A percentile compares a stretch with the other conserved stretches of the same genome.
Evolutionary conservation across 2,888 invertebrate genomes (phyloP).

Genomic region (Drosophila tripunctata): DNA sequence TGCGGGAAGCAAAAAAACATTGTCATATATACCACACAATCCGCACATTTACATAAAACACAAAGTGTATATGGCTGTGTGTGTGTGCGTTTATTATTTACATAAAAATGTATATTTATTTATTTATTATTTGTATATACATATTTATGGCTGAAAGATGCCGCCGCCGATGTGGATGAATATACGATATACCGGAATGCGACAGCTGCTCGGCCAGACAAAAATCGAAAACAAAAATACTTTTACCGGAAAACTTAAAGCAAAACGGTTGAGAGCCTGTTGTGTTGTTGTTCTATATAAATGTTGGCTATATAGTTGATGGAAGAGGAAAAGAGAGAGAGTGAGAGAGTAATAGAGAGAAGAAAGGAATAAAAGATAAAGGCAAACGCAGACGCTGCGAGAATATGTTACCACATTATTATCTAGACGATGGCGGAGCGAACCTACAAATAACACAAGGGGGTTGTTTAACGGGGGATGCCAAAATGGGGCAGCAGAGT

Average conservation of each 20-base stretch:
- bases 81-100: slow-evolving; percentile 46
- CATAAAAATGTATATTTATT: slow-evolving; percentile 70
- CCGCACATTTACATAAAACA: slow-evolving; percentile 52
- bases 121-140: slow-evolving; percentile 66
- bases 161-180: slow-evolving; percentile 51
- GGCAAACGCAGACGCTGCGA: slow-evolving; percentile 71
- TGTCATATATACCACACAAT: slow-evolving; percentile 44
- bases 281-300: slow-evolving; percentile 44
- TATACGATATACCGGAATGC: slow-evolving; percentile 37
- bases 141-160: slow-evolving; percentile 62
- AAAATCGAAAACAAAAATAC: slow-evolving; percentile 31
- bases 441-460: slow-evolving; percentile 39
- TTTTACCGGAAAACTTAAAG: slow-evolving; percentile 62
- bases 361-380: slow-evolving; percentile 55
- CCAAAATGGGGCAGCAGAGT: slow-evolving; percentile 53
- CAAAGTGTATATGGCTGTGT: slow-evolving; percentile 16
- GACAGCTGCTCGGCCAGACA: slow-evolving; percentile 74
- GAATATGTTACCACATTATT: slow-evolving; percentile 80
- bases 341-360: slow-evolving; percentile 15
- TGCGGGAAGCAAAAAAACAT: slow-evolving; percentile 47
- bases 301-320: slow-evolving; percentile 20
- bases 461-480: slow-evolving; percentile 29
- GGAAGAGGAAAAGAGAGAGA: neutral
- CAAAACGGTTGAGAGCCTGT: slow-evolving; percentile 21
- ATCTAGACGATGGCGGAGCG: slow-evolving; percentile 59